These are phyloP conservation scores for Uloborus plumipes DNA, from an alignment of 2,888 invertebrate species.

Conservation along the genomic window DNA sequence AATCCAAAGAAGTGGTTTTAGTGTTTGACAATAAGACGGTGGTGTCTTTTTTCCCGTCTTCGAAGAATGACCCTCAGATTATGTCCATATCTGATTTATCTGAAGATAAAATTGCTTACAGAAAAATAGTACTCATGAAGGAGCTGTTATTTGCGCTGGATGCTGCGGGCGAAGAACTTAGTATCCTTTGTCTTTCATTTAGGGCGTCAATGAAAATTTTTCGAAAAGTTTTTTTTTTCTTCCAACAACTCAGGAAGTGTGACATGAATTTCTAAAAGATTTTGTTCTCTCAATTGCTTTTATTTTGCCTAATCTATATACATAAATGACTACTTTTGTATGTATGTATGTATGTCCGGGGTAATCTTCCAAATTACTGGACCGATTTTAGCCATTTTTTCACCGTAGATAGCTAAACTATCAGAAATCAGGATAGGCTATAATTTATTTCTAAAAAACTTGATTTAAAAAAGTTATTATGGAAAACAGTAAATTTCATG, in stretches of 20 bases:
- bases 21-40: constrained; percentile 47
- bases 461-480: no score
- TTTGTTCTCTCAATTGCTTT: no score
- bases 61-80: constrained; percentile 29
- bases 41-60: constrained; percentile 39
- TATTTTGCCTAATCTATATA: no score
- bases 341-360: no score
- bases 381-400: no score
- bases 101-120: constrained; percentile 20
- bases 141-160: constrained; percentile 45
- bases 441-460: no score
- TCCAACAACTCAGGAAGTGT: background rate
- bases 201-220: background rate
- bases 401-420: no score
- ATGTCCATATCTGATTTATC: constrained; percentile 52
- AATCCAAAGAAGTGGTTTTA: constrained; percentile 53
- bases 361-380: no score
- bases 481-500: no score
- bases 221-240: background rate
- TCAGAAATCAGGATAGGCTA: no score
- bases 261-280: no score
- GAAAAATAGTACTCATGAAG: constrained; percentile 33
- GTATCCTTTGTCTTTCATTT: constrained; percentile 50
- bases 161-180: constrained; percentile 34
- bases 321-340: no score